Conservation (phyloP, 2,113 vertebrate genomes). For the Hipposideros armiger region DNA sequence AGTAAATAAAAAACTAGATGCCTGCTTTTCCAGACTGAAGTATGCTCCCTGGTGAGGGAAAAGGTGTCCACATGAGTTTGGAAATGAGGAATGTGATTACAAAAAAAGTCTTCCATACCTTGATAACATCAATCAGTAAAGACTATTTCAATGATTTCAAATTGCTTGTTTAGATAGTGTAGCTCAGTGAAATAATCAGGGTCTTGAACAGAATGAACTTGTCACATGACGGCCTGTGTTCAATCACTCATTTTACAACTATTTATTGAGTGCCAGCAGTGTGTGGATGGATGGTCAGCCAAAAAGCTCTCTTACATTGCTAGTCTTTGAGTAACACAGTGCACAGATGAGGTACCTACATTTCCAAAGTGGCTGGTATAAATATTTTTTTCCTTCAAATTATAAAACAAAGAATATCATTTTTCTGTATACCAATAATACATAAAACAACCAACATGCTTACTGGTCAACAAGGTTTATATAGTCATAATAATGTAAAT, state of each 20-base stretch:
- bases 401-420: constrained; percentile 17
- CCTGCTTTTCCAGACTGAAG: constrained; percentile 14
- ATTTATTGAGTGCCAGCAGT: background rate
- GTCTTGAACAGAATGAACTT: constrained; percentile 4
- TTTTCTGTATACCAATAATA: constrained; percentile 14
- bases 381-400: background rate
- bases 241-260: constrained; percentile 24
- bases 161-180: background rate
- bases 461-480: background rate
- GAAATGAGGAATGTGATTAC: constrained; percentile 4
- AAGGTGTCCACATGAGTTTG: constrained; percentile 18
- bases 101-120: background rate
- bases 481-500: constrained; percentile 7
- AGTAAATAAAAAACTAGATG: constrained; percentile 30
- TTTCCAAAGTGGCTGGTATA: background rate
- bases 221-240: background rate
- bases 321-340: background rate
- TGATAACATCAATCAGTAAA: background rate
- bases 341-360: background rate
- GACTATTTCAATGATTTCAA: constrained; percentile 21
- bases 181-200: constrained; percentile 16
- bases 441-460: background rate
- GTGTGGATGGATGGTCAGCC: background rate
- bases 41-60: background rate
- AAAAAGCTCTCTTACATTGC: constrained; percentile 46